Evolutionary conservation across 1,140 invertebrate species (phyloP).

Genomic region (Holcopasites calliopsidis): DNA sequence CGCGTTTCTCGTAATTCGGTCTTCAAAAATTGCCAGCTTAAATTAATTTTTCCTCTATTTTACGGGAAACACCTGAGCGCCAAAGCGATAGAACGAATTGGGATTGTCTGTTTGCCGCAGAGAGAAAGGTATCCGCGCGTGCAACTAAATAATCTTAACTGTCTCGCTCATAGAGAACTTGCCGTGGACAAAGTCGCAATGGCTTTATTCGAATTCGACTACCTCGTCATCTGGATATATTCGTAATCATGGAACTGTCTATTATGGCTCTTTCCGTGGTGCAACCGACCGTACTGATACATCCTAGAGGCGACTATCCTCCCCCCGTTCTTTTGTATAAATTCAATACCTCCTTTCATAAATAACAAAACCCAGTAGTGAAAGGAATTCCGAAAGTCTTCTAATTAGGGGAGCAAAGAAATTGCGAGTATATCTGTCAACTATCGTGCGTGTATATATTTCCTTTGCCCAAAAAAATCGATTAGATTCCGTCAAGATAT

Average conservation of each 20-base stretch:
- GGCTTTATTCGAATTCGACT: neutral
- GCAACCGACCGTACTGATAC: neutral
- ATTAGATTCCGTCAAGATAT: slow-evolving; percentile 13
- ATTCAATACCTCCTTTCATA: neutral
- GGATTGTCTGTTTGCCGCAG: neutral
- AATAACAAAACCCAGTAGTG: neutral
- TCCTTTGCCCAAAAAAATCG: slow-evolving; percentile 1
- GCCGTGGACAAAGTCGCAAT: too few species aligned
- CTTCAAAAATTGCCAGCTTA: neutral
- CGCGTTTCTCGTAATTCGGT: neutral
- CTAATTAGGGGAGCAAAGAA: neutral
- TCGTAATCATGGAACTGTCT: neutral
- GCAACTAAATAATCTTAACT: neutral
- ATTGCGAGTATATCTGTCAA: neutral
- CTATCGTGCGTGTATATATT: neutral
- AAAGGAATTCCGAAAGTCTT: neutral
- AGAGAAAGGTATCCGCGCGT: neutral
- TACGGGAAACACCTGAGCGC: neutral
- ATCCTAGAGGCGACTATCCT: too few species aligned
- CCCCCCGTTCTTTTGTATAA: neutral
- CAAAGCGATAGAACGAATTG: neutral
- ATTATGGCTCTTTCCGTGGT: neutral
- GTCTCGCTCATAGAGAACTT: neutral
- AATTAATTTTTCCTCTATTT: neutral
- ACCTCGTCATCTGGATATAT: neutral